phyloP scores from a whole-genome alignment of 2,797 vertebrate species.

The Antennarius maculatus region DNA sequence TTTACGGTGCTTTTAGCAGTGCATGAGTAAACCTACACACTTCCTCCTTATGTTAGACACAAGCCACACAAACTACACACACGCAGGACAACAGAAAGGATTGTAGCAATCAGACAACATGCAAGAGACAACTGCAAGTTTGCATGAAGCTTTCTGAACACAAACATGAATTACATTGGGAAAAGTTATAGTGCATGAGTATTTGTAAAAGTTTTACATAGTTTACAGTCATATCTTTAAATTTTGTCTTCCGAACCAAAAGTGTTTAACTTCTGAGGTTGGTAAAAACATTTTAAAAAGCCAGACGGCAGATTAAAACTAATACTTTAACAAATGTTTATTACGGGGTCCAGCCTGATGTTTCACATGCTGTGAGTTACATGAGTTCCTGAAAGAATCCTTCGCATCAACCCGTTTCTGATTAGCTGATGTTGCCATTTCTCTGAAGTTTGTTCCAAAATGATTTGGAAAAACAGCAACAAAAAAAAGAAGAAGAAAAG shows the following conservation, averaged over 20 bases:
- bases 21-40: conserved; percentile 16
- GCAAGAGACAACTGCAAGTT: background rate
- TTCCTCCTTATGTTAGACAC: background rate
- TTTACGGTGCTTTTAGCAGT: conserved; percentile 31
- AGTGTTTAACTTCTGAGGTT: background rate
- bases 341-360: background rate
- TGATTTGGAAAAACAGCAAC: background rate
- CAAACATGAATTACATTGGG: background rate
- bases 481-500: background rate
- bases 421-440: conserved; percentile 20
- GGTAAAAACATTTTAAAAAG: conserved; percentile 5
- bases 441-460: background rate
- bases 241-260: background rate
- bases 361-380: conserved; percentile 10
- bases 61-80: background rate
- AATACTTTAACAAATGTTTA: conserved; percentile 11
- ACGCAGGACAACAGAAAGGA: background rate
- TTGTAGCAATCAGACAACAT: conserved; percentile 13
- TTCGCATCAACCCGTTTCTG: conserved; percentile 20
- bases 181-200: background rate
- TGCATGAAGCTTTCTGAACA: background rate
- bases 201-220: too few relatives aligned
- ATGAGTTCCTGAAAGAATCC: conserved; percentile 14
- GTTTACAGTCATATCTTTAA: background rate
- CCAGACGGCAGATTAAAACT: background rate